phyloP scores from a whole-genome alignment of 2,797 vertebrate species.

The Gallinago nigripennis region DNA sequence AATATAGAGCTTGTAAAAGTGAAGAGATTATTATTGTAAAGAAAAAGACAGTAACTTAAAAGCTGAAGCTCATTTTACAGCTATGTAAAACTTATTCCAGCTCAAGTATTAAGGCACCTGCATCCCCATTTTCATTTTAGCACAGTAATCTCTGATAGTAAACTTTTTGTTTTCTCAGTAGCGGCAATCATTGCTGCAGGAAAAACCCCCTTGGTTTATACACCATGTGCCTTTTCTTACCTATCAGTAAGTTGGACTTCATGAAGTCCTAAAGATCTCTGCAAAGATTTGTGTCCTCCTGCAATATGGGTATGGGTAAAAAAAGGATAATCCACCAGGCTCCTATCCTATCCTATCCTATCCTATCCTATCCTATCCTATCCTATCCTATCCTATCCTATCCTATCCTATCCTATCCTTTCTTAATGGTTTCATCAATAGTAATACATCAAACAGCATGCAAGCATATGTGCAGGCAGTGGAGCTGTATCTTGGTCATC shows the following conservation, averaged over 20 bases:
- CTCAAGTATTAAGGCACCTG: constrained; percentile 71
- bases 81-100: constrained; percentile 62
- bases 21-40: constrained; percentile 83
- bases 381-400: background rate
- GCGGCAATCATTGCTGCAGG: background rate
- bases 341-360: background rate
- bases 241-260: background rate
- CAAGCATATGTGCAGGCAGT: background rate
- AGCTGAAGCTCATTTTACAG: constrained; percentile 76
- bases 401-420: background rate
- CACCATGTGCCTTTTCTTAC: background rate
- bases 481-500: background rate
- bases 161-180: background rate
- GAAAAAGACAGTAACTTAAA: constrained; percentile 82
- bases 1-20: constrained; percentile 85
- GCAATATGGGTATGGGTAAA: background rate
- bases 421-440: background rate
- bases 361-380: background rate
- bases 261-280: background rate
- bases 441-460: background rate
- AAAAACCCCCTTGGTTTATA: background rate
- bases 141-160: background rate
- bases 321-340: background rate
- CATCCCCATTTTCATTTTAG: constrained; percentile 46
- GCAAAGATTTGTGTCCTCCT: background rate